These are phyloP conservation scores for Atethmia centrago DNA, from an alignment of 2,888 invertebrate genomes.

Conservation along the genomic window DNA sequence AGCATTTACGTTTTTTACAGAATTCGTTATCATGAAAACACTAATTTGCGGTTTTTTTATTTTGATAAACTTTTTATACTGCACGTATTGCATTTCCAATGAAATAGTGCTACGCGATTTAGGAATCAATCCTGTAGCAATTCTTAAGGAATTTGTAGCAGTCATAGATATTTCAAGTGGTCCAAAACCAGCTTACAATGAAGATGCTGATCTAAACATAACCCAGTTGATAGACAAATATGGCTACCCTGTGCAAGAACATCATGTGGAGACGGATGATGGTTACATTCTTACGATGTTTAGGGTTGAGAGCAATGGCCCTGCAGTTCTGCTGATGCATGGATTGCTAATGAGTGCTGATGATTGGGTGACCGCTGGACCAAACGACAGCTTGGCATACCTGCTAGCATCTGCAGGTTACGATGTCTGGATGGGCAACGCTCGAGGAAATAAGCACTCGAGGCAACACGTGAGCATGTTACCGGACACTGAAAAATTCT, in stretches of 20 bases:
- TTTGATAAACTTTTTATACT: conserved; percentile 11
- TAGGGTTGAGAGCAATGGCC: conserved; percentile 57
- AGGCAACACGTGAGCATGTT: conserved; percentile 81
- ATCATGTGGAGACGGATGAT: conserved; percentile 62
- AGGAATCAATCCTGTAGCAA: conserved; percentile 24
- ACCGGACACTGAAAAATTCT: conserved; percentile 81
- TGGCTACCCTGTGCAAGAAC: conserved; percentile 47
- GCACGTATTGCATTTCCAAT: conserved; percentile 13
- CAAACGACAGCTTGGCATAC: conserved; percentile 89
- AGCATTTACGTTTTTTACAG: conserved; percentile 24
- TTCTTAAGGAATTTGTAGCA: conserved; percentile 35
- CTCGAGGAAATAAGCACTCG: conserved; percentile 92
- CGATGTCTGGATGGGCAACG: conserved; percentile 94
- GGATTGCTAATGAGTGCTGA: conserved; percentile 93
- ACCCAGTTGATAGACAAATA: conserved; percentile 53
- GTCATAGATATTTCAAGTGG: conserved; percentile 29
- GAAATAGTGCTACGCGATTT: conserved; percentile 17
- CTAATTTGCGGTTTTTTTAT: conserved; percentile 11
- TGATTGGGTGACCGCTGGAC: conserved; percentile 92
- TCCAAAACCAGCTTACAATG: conserved; percentile 33
- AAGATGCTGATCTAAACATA: conserved; percentile 51
- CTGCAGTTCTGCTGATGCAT: conserved; percentile 92
- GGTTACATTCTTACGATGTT: conserved; percentile 63
- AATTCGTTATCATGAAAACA: conserved; percentile 32
- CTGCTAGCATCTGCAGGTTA: conserved; percentile 91